A percentile compares a stretch with the other conserved stretches of the same genome.
Conservation (phyloP, 1,140 invertebrate genomes). For the Nephila pilipes region DNA sequence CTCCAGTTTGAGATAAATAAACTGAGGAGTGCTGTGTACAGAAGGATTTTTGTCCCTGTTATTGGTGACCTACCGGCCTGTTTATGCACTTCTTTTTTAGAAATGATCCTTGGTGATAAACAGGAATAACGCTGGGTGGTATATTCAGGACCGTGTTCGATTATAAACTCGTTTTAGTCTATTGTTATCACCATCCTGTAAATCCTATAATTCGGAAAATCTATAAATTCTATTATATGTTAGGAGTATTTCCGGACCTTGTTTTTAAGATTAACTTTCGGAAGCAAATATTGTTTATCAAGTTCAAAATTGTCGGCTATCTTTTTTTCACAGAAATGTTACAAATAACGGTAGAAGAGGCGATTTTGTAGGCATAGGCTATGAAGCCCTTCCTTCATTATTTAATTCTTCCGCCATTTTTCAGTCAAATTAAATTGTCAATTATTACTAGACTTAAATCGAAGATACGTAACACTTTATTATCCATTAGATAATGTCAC, state of each 20-base stretch:
- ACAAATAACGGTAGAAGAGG: too few relatives aligned
- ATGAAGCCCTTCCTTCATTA: too few relatives aligned
- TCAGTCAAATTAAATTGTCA: too few relatives aligned
- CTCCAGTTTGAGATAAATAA: conserved; percentile 62
- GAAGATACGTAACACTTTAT: too few relatives aligned
- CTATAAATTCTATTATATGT: background rate
- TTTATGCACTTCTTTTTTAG: background rate
- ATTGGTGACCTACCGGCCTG: conserved; percentile 66
- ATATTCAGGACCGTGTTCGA: background rate
- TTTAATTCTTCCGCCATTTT: too few relatives aligned
- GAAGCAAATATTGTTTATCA: too few relatives aligned
- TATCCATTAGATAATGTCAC: too few relatives aligned
- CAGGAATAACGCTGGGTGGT: conserved; percentile 28
- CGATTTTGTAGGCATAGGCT: too few relatives aligned
- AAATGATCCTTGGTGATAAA: conserved; percentile 20
- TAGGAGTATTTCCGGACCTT: background rate
- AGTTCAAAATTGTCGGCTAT: too few relatives aligned
- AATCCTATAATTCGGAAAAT: background rate
- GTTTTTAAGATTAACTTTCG: background rate
- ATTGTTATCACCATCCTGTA: background rate
- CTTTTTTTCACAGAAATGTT: too few relatives aligned
- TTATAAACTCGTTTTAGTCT: background rate
- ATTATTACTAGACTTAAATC: too few relatives aligned
- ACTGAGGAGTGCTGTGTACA: conserved; percentile 30
- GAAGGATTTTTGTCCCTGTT: background rate